Percentiles rank a stretch among this genome's conserved stretches.
Conservation (phyloP, 1,140 invertebrate genomes). For the Drosophila nannoptera region DNA sequence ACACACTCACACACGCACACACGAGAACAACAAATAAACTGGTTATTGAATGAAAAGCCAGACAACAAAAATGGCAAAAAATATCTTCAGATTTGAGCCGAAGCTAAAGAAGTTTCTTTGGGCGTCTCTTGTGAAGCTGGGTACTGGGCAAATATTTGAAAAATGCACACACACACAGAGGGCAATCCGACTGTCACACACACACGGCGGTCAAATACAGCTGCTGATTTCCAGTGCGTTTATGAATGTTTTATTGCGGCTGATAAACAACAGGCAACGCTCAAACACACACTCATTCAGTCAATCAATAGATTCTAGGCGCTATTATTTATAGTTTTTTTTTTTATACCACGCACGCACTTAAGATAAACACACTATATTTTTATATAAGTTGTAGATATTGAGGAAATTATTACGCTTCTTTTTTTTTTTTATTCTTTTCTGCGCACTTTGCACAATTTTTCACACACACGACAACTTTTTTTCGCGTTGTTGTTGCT, state of each 20-base stretch:
- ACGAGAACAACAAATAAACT: conserved; percentile 52
- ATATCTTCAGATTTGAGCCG: conserved; percentile 31
- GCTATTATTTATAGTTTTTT: conserved; percentile 17
- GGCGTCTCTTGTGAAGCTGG: conserved; percentile 24
- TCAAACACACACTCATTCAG: conserved; percentile 11
- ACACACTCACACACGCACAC: conserved; percentile 32
- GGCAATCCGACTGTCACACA: conserved; percentile 17
- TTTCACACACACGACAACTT: conserved; percentile 38
- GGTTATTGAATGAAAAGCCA: conserved; percentile 78
- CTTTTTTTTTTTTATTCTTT: conserved; percentile 34
- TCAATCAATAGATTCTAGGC: conserved; percentile 28
- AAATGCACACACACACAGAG: conserved; percentile 55
- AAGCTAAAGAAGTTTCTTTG: conserved; percentile 65
- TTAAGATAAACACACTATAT: conserved; percentile 31
- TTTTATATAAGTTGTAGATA: conserved; percentile 26
- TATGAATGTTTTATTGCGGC: background rate
- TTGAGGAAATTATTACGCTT: conserved; percentile 35
- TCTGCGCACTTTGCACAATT: conserved; percentile 46
- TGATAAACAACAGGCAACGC: conserved; percentile 10
- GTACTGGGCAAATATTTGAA: conserved; percentile 61
- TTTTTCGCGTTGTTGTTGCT: conserved; percentile 32
- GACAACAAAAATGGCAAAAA: conserved; percentile 61
- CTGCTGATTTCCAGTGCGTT: conserved; percentile 4
- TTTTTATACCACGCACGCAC: background rate
- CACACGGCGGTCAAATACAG: conserved; percentile 19